Evolutionary conservation across 2,797 vertebrate species (phyloP), one percentile per base, ranked within the genome.

Genomic region (Gadopsis marmoratus): DNA sequence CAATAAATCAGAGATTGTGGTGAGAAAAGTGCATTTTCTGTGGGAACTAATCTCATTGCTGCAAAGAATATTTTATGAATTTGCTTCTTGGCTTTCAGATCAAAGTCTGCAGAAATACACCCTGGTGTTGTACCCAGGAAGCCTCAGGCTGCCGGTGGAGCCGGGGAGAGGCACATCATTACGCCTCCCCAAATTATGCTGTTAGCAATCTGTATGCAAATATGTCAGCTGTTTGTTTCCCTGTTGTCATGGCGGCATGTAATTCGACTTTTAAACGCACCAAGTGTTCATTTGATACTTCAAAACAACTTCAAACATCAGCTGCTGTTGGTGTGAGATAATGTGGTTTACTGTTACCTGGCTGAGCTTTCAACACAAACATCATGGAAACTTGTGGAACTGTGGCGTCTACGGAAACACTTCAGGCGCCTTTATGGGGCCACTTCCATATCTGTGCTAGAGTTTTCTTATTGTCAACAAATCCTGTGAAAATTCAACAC

Each of bases 181-280:
- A 26, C 26, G 26, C 26, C 26, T 26, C 26, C 26, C 13, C 13
- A 23, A 65, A 62, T 43, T 5, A 1, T 35, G 51, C 47, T 37
- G 23, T 31, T 33, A 50, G 35, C 47, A 21, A 9, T 4, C 61
- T 12, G 5, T 13, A 43, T 67, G 50, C 53, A 73, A 66, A 73
- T 33, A 2, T 39, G 31, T 63, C 26, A 51, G 33, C 39, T 74
- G 77, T 81, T 88, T 86, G 83, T 83, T 82, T 87, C 55, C 19
- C 39, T 0, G 84, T 89, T 23, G 76, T 43, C 84, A 83, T 71
- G 78, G 14, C 66, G 58, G 53, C 14, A 31, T 35, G 50, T 53
- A 65, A 72, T 70, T 62, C 73, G n/a, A 70, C 0, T 1, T 54
- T 35, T n/a, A 23, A 53, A 51, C 37, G 23, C 47, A 48, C 53